Evolutionary conservation across 2,888 invertebrate genomes (phyloP), one percentile per base, ranked within the genome.

Genomic region (Clunio marinus): DNA sequence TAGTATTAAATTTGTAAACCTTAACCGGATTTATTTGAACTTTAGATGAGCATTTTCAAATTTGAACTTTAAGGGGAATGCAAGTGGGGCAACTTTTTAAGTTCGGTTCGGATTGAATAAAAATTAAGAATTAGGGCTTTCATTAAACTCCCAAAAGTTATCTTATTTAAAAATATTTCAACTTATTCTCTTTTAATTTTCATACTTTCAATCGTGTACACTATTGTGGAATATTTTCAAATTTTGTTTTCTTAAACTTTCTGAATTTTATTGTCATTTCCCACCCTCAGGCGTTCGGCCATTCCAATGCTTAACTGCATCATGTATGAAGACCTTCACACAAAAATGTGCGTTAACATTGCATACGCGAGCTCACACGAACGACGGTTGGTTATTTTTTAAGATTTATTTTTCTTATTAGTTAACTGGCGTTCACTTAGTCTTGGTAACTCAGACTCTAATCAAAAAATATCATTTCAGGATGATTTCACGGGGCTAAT

Each of bases 271-370:
- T 32, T 7, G 10, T 7, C 32, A 7, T 45, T 45, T n/a, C 20
- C n/a, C 45, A 57, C 73, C 73, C 70, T 73, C 73, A 68, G 74
- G 73, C 67, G 73, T 73, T 59, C 71, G 73, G 70, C 74, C 73
- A 51, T 74, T 73, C 70, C 72, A 73, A 70, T 74, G 74, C 72
- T 72, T 72, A 70, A 70, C 73, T 68, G 4, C 32, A 4, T 7
- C 32, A 10, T 73, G 73, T 76, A 83, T 87, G 74, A 90, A 89
- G 77, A 83, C 88, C 70, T 90, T 89, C 78, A 88, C 89, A 73
- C 89, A 90, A 81, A 89, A 89, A 78, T 88, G 88, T 73, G 88
- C 89, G 74, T 82, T 90, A 74, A 89, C 89, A 77, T 89, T 89
- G 74, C 89, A 89, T 81, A 89, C 88, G 80, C 81, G 89, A 76